Evolutionary conservation across 2,797 vertebrate genomes (phyloP).

Genomic region (Melanotaenia nigrans): DNA sequence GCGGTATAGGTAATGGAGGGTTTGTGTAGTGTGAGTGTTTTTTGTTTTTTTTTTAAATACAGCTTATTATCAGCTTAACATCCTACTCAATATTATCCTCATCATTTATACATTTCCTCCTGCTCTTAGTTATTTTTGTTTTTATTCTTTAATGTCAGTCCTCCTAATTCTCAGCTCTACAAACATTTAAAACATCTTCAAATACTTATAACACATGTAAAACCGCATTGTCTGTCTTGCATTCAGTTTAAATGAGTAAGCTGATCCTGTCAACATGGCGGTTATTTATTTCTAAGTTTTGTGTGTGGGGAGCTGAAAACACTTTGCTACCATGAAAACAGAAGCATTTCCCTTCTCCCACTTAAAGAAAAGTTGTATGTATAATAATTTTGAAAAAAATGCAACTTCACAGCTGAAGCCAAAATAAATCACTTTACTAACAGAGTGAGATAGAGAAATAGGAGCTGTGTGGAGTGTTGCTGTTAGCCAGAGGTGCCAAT

Average conservation of each 20-base stretch:
- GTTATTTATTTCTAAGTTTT: constrained; percentile 1
- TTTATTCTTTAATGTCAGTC: background rate
- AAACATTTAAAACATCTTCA: constrained; percentile 7
- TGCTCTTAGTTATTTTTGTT: constrained; percentile 31
- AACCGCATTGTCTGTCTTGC: constrained; percentile 4
- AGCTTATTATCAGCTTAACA: background rate
- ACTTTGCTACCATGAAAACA: background rate
- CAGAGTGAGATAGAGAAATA: constrained; percentile 49
- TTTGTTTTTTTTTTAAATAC: constrained; percentile 2
- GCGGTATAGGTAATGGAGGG: background rate
- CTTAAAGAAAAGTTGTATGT: constrained; percentile 34
- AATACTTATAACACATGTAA: background rate
- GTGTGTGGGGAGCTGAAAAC: too few relatives aligned
- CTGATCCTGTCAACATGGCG: constrained; percentile 3
- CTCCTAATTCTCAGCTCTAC: constrained; percentile 1
- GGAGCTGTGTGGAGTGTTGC: constrained; percentile 31
- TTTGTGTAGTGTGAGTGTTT: constrained; percentile 16
- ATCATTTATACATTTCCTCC: constrained; percentile 39
- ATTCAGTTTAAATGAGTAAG: constrained; percentile 19
- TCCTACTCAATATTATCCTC: constrained; percentile 30
- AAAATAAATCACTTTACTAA: constrained; percentile 71
- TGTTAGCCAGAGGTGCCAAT: constrained; percentile 71
- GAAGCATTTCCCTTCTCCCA: background rate
- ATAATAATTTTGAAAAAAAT: constrained; percentile 28
- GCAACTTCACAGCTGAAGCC: constrained; percentile 44